Evolutionary conservation across 1,140 invertebrate species (phyloP), one percentile per base, ranked within the genome.

Genomic region (Magallana gigas): DNA sequence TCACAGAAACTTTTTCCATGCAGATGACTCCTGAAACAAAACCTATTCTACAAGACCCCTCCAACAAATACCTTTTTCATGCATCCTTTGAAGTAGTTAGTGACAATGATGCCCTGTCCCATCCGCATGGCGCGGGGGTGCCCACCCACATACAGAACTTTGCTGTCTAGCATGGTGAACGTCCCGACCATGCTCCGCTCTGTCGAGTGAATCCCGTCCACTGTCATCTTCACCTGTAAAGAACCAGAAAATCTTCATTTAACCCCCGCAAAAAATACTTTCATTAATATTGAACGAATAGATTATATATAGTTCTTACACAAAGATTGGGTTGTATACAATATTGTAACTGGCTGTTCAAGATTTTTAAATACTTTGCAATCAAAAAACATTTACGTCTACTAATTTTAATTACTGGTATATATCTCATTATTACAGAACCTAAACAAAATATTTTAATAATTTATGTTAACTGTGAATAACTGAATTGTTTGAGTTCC

Each of bases 41-140:
- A 48, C 36, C 36, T 4, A 48, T 4, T 48, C 36, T 48, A 48
- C 36, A 48, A 48, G 36, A 5, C 2, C 36, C 36, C 36, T 48
- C 36, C 36, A 48, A 48, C 36, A 48, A 48, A 95, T 95, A 99
- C 98, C 96, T 99, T 98, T 94, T 98, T 96, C 92, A 99, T 96
- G 94, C 98, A 99, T 6, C 98, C 98, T 89, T 98, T 97, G 93
- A 99, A 99, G 95, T 98, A 99, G 92, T 96, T 97, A 93, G 97
- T 96, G 16, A 97, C 97, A 85, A 97, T 96, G n/a, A 97, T 96
- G 0, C 97, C 98, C n/a, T 97, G 96, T 48, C 83, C 86, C 64
- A 98, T 95, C 3, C 96, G 96, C 60, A 96, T 95, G 3, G 97
- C 96, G 93, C 98, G 97, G 56, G 98, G 97, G 18, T 97, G 97